A percentile compares a stretch with the other conserved stretches of the same genome.
Conservation (phyloP, 92 coral and sea anemone genomes). For the Isaurus tuberculatus region DNA sequence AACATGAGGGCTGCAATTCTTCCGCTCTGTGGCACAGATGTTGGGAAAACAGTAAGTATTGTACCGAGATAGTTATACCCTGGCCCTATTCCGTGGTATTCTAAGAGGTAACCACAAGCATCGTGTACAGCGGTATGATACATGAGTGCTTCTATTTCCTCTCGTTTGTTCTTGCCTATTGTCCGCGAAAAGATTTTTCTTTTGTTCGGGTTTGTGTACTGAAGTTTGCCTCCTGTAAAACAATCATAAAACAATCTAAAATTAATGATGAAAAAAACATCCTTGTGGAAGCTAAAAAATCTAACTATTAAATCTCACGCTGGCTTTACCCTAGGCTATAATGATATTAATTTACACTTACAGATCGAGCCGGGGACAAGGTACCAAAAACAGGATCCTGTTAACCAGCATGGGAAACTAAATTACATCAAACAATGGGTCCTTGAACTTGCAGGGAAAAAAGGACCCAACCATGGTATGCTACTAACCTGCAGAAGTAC, state of each 20-base stretch:
- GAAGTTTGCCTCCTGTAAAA: constrained; percentile 66
- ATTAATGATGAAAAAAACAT: not conserved
- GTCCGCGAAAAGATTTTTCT: constrained; percentile 71
- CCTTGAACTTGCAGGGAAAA: too few relatives aligned
- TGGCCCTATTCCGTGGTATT: constrained; percentile 86
- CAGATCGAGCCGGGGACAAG: too few relatives aligned
- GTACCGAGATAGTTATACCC: constrained; percentile 96
- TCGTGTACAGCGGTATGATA: constrained; percentile 93
- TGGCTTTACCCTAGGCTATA: too few relatives aligned
- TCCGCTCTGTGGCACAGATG: constrained; percentile 92
- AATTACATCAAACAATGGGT: too few relatives aligned
- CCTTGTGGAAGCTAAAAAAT: too few relatives aligned
- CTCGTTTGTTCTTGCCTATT: constrained; percentile 65
- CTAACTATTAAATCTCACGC: too few relatives aligned
- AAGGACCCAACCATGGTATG: too few relatives aligned
- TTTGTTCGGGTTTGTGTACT: constrained; percentile 50
- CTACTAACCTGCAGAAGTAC: not conserved
- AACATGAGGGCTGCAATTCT: constrained; percentile 86
- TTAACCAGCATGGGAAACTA: too few relatives aligned
- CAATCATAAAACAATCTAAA: not conserved
- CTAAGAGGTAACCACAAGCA: constrained; percentile 88
- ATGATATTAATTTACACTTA: too few relatives aligned
- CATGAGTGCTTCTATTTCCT: constrained; percentile 78
- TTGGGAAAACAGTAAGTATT: constrained; percentile 82
- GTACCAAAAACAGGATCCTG: too few relatives aligned